phyloP scores from a whole-genome alignment of 1,140 invertebrate genomes.

The Araneus ventricosus region DNA sequence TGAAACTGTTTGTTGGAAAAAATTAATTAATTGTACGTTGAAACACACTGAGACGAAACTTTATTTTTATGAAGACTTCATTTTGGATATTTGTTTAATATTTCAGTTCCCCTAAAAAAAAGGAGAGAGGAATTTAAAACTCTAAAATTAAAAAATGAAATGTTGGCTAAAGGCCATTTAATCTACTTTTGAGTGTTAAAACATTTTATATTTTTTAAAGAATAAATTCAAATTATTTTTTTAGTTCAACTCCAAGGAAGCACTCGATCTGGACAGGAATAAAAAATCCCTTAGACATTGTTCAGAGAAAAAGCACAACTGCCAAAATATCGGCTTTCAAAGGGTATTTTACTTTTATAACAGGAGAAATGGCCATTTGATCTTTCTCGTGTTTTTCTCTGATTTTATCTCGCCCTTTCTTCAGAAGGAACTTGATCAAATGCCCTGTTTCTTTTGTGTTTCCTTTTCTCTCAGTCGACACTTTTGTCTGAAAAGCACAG shows the following conservation, averaged over 20 bases:
- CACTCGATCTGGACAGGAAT: background rate
- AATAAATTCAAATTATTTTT: too few species aligned
- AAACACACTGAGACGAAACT: too few species aligned
- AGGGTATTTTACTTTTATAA: conserved; percentile 56
- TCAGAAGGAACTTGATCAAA: conserved; percentile 32
- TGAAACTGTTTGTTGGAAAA: too few species aligned
- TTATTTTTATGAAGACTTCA: too few species aligned
- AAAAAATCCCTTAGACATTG: background rate
- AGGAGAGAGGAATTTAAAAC: too few species aligned
- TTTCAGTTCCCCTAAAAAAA: too few species aligned
- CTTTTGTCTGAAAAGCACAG: conserved; percentile 36
- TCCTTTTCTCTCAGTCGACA: conserved; percentile 4
- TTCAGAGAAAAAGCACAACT: conserved; percentile 27
- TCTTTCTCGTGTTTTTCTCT: conserved; percentile 32
- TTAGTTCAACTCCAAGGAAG: background rate
- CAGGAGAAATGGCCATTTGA: conserved; percentile 54
- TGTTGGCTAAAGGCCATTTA: too few species aligned
- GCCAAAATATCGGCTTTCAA: conserved; percentile 56
- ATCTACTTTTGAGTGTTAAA: too few species aligned
- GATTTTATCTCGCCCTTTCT: conserved; percentile 27
- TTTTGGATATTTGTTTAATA: too few species aligned
- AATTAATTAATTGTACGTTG: too few species aligned
- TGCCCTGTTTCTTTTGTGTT: conserved; percentile 44
- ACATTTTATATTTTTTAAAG: too few species aligned
- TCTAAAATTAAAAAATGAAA: too few species aligned